Evolutionary conservation across 2,797 vertebrate genomes (phyloP).

Genomic region (Eidolon dupreanum): DNA sequence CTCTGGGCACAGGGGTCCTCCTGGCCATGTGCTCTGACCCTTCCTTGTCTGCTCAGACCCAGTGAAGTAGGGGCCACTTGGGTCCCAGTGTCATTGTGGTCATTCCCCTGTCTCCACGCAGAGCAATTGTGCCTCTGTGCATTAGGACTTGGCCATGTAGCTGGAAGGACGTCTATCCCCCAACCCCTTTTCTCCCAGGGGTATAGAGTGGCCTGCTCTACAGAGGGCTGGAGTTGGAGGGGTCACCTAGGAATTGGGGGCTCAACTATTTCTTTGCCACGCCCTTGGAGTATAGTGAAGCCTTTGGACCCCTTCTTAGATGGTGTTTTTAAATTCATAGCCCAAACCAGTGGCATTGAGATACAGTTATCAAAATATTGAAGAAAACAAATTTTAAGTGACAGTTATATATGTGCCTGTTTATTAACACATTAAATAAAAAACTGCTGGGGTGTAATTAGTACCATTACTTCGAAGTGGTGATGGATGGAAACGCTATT

Average conservation of each 20-base stretch:
- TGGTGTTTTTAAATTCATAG: neutral
- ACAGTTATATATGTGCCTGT: neutral
- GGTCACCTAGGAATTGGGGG: no score
- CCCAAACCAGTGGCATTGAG: neutral
- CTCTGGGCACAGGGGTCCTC: neutral
- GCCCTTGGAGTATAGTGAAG: accelerated
- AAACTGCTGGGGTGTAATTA: neutral
- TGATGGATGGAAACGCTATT: neutral
- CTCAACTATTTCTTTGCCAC: neutral
- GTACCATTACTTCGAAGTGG: neutral
- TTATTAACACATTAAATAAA: neutral
- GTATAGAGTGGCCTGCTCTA: neutral
- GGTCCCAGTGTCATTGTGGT: neutral
- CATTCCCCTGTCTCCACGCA: neutral
- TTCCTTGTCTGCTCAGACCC: neutral
- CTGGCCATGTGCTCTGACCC: neutral
- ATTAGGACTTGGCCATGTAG: neutral
- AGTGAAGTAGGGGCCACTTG: accelerated
- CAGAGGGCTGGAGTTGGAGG: no score
- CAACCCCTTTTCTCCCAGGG: neutral
- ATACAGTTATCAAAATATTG: neutral
- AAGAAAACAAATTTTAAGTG: neutral
- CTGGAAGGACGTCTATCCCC: no score
- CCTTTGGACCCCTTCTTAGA: neutral
- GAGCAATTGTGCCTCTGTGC: neutral